Conservation (phyloP, 2,797 vertebrate genomes). For the Diglossa cyanea region DNA sequence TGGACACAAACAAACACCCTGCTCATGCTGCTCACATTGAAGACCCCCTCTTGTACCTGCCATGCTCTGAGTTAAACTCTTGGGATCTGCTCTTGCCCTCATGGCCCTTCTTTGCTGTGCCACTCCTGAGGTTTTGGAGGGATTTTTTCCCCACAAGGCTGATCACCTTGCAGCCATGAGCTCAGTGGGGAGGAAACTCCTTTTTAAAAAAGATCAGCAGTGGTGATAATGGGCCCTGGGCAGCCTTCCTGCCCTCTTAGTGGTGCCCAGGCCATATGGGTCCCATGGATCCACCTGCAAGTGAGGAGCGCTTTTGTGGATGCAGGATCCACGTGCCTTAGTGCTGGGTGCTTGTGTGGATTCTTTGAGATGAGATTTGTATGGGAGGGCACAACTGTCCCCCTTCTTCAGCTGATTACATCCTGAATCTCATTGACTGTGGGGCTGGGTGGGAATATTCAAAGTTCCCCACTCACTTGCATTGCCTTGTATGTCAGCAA, state of each 20-base stretch:
- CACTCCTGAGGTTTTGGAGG: fast-evolving
- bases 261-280: neutral
- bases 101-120: neutral
- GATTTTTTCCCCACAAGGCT: neutral
- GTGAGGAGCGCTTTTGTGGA: too few species aligned
- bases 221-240: neutral
- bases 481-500: conserved; percentile 55
- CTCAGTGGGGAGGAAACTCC: neutral
- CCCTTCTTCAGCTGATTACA: neutral
- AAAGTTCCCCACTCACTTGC: conserved; percentile 40
- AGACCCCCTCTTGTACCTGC: neutral
- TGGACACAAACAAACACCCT: too few species aligned
- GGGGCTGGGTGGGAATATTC: conserved; percentile 3
- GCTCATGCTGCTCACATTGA: fast-evolving
- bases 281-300: fast-evolving
- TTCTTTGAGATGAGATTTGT: neutral
- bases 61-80: fast-evolving
- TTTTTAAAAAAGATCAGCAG: fast-evolving
- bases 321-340: neutral
- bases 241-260: neutral
- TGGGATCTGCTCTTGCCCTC: neutral
- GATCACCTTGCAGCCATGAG: neutral
- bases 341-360: neutral
- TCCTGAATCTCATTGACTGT: neutral
- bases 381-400: neutral